Evolutionary conservation across 2,888 invertebrate species (phyloP).

Genomic region (Cheilosia vulpina): DNA sequence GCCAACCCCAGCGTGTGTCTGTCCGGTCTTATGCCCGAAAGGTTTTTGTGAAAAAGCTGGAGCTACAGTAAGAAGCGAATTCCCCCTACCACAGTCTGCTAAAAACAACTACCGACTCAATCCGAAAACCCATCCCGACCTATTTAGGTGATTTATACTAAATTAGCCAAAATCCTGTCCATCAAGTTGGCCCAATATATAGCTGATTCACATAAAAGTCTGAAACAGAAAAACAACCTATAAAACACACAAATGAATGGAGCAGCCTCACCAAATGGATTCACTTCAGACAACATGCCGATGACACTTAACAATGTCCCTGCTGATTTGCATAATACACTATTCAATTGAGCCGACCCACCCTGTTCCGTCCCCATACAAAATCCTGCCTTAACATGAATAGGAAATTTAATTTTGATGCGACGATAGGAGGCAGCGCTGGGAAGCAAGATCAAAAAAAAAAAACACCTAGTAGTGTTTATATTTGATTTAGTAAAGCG

Average conservation of each 20-base stretch:
- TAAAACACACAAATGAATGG: conserved; percentile 18
- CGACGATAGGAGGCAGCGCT: conserved; percentile 23
- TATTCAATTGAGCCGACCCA: conserved; percentile 28
- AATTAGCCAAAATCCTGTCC: not conserved
- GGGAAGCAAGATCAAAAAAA: conserved; percentile 16
- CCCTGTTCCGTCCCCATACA: not conserved
- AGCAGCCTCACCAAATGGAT: conserved; percentile 27
- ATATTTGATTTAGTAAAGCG: conserved; percentile 75
- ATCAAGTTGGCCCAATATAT: not conserved
- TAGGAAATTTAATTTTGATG: conserved; percentile 68
- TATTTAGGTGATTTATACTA: not conserved
- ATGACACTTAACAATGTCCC: conserved; percentile 60
- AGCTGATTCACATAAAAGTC: not conserved
- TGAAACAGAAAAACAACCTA: not conserved
- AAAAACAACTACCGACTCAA: too few species aligned
- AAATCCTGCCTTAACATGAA: conserved; percentile 30
- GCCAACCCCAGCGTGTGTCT: too few species aligned
- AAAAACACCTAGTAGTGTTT: conserved; percentile 53
- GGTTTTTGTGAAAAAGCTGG: too few species aligned
- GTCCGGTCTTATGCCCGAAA: too few species aligned
- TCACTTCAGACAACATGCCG: conserved; percentile 50
- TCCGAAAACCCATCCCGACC: too few species aligned
- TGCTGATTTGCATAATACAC: conserved; percentile 71
- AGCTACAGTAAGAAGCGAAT: too few species aligned
- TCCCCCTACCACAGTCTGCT: too few species aligned